Base-by-base conservation (phyloP, 1,140 invertebrate genomes). In the Stenopsyche tienmushanensis region DNA sequence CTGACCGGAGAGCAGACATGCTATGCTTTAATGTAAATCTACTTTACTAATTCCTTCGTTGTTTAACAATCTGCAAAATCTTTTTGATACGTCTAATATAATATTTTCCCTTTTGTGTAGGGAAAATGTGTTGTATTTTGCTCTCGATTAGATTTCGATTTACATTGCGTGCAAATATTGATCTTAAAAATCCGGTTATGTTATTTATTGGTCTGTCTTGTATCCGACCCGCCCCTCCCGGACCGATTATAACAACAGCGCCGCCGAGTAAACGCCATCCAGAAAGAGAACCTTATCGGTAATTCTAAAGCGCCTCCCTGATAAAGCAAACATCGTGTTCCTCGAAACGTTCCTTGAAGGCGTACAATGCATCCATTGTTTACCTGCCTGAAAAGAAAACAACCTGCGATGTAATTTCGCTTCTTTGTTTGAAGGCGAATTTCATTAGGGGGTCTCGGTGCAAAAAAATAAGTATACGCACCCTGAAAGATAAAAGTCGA, bases 381-480 rank as follows among this genome's bases (percentile, higher is more conserved):
- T 18, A 57, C 53, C 57, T 57, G 53, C 3, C 25, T 60, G 57
- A 60, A 60, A 60, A 60, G 57, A 60, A 60, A 60, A 60, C 57
- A 60, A 47, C 42, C 57, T 47, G 23, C 57, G 42, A 42, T 20
- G 26, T 60, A 60, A 60, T 60, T 60, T 60, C 42, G 39, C 44
- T 47, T 47, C 24, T 45, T 60, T 47, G 42, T 60, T 47, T 34
- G 44, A 15, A 26, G 29, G 42, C 21, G 44, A 23, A 47, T 60
- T 60, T 60, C 42, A 47, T 60, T 60, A 58, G n/a, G n/a, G 47
- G 2, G n/a, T 21, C 10, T 25, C 21, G 20, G 15, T 49, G 9
- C 47, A 15, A 47, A 47, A 47, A 47, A 47, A 47, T 47, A n/a
- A n/a, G 10, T 15, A 15, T 7, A 47, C 44, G 17, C 44, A 39